phyloP scores from a whole-genome alignment of 2,888 invertebrate genomes.

The Euplexia lucipara region DNA sequence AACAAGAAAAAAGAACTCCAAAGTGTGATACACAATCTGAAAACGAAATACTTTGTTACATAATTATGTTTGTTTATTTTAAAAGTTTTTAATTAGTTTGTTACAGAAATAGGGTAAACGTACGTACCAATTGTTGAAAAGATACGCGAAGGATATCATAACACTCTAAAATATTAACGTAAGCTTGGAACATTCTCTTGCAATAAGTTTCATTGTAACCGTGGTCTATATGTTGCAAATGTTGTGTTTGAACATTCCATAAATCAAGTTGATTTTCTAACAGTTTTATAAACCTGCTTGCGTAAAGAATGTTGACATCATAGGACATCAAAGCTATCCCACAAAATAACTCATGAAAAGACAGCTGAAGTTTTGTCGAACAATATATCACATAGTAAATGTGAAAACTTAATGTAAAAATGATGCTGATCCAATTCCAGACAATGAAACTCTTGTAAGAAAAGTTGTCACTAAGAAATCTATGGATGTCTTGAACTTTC shows the following conservation, averaged over 20 bases:
- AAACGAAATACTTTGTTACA: no score
- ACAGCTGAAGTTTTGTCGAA: not conserved
- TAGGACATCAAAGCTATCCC: slow-evolving; percentile 3
- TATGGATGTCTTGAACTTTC: slow-evolving; percentile 7
- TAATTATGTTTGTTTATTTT: no score
- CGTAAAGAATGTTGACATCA: slow-evolving; percentile 22
- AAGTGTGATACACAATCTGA: not conserved
- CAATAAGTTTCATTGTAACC: slow-evolving; percentile 6
- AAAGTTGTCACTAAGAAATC: not conserved
- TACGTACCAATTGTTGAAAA: slow-evolving; percentile 34
- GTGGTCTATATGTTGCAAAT: not conserved
- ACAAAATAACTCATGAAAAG: slow-evolving; percentile 16
- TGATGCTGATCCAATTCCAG: slow-evolving; percentile 31
- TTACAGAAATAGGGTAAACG: no score
- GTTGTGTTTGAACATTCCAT: slow-evolving; percentile 14
- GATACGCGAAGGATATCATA: slow-evolving; percentile 11
- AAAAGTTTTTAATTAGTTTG: no score
- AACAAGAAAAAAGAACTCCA: not conserved
- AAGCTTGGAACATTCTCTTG: slow-evolving; percentile 24
- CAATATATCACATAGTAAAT: not conserved
- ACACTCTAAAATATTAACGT: slow-evolving; percentile 24
- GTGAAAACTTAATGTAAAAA: not conserved
- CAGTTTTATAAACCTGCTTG: slow-evolving; percentile 13
- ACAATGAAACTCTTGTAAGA: not conserved
- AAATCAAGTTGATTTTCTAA: slow-evolving; percentile 10